Conservation (phyloP, 2,113 vertebrate genomes). For the Cyprinodon tularosa region DNA sequence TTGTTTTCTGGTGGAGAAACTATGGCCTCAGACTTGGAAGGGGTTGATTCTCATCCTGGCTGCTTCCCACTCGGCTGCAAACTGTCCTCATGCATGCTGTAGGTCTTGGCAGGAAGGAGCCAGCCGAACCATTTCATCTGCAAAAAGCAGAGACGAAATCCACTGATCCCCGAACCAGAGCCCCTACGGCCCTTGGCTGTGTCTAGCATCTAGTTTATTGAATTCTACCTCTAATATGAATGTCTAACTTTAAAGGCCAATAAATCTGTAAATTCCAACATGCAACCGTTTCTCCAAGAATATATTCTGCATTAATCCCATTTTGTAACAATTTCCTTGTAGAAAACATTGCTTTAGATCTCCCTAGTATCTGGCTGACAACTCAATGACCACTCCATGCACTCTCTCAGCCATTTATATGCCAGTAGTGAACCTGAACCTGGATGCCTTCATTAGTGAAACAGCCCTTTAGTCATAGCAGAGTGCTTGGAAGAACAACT, state of each 20-base stretch:
- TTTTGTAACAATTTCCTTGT: neutral
- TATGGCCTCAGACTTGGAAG: too few species aligned
- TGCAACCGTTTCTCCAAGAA: conserved; percentile 7
- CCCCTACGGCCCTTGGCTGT: too few species aligned
- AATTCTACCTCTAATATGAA: conserved; percentile 13
- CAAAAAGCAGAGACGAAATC: too few species aligned
- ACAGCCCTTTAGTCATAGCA: conserved; percentile 34
- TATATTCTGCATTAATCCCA: neutral
- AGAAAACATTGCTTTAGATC: conserved; percentile 14
- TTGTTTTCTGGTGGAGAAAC: too few species aligned
- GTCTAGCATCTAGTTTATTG: too few species aligned
- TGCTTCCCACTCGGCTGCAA: too few species aligned
- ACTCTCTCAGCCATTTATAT: conserved; percentile 18
- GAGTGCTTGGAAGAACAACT: conserved; percentile 39
- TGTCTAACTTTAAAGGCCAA: neutral
- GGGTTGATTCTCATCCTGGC: too few species aligned
- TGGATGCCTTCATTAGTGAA: conserved; percentile 58
- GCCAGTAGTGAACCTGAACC: conserved; percentile 13
- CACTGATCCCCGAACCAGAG: too few species aligned
- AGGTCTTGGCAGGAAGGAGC: too few species aligned
- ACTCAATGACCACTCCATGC: neutral
- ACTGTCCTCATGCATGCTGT: too few species aligned
- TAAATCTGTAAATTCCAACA: conserved; percentile 7
- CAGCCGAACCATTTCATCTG: too few species aligned
- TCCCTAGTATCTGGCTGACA: neutral